Base-by-base conservation (phyloP, 2,888 invertebrate species). In the Clostera curtula region DNA sequence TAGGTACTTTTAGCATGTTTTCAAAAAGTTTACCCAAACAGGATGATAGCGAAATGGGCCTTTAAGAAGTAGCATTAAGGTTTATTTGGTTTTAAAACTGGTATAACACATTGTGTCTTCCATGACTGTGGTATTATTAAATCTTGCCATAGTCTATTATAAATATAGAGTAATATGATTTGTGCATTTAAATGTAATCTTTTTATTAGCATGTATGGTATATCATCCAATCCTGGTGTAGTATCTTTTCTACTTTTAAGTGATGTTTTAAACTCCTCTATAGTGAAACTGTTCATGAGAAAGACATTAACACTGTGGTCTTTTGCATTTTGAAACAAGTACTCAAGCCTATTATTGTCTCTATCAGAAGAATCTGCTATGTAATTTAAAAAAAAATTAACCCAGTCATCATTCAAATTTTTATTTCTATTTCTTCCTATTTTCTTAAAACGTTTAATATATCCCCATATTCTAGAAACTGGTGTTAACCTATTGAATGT, bases 1-100 rank as follows among this genome's bases (percentile, higher is more conserved):
- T 7, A n/a, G n/a, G n/a, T n/a, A 23, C 8, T 18, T 28, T 28
- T 3, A 35, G 12, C 25, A 35, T 31, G 18, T 25, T 28, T 28
- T 35, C 35, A 26, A 35, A 35, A 7, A 31, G 11, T 28, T 35
- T 35, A 12, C 28, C 28, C 2, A 35, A 18, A 20, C 35, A 31
- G 11, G 27, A 27, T 13, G 27, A 27, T 23, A 31, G 12, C 12
- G 26, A 31, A 7, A 31, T 31, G 8, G 31, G 26, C 7, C 23
- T 26, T 12, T 31, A 31, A 4, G 26, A 31, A 16, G 12, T 13
- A 7, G 19, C 8, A 19, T 11, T 19, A 6, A 3, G 18, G 23
- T 9, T 28, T 23, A 23, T 19, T 14, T 6, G 22, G 23, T 18
- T 22, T 28, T 23, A 28, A 6, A 7, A 23, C 8, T 17, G 23